Conservation (phyloP, 2,113 vertebrate genomes). For the Chiloscyllium plagiosum region DNA sequence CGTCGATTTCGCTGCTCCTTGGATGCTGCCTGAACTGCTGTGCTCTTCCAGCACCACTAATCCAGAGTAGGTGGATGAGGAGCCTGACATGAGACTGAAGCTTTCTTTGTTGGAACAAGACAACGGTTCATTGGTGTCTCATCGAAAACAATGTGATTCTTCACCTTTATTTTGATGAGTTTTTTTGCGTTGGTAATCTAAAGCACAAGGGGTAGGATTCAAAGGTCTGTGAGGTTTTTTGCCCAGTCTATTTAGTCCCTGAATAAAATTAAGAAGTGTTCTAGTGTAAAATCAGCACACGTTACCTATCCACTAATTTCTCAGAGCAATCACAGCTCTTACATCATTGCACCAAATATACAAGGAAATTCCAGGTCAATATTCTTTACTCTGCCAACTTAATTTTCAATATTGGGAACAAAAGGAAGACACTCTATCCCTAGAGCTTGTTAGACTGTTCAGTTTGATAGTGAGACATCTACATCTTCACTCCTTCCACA, state of each 20-base stretch:
- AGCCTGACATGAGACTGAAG: too few species aligned
- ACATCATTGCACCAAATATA: too few species aligned
- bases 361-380: too few species aligned
- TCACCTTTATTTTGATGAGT: not conserved
- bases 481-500: not conserved
- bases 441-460: not conserved
- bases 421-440: not conserved
- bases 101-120: too few species aligned
- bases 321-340: not conserved
- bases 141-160: not conserved
- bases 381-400: too few species aligned
- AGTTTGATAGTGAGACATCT: not conserved
- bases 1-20: too few species aligned
- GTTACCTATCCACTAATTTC: not conserved
- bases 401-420: not conserved
- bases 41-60: too few species aligned
- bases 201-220: not conserved
- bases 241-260: not conserved
- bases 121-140: too few species aligned
- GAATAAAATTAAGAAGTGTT: not conserved
- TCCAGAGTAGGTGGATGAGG: not conserved
- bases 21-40: too few species aligned
- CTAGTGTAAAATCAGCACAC: not conserved
- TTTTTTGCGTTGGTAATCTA: not conserved
- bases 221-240: not conserved